Evolutionary conservation across 2,888 invertebrate species (phyloP), one percentile per base, ranked within the genome.

Genomic region (Plutella xylostella): DNA sequence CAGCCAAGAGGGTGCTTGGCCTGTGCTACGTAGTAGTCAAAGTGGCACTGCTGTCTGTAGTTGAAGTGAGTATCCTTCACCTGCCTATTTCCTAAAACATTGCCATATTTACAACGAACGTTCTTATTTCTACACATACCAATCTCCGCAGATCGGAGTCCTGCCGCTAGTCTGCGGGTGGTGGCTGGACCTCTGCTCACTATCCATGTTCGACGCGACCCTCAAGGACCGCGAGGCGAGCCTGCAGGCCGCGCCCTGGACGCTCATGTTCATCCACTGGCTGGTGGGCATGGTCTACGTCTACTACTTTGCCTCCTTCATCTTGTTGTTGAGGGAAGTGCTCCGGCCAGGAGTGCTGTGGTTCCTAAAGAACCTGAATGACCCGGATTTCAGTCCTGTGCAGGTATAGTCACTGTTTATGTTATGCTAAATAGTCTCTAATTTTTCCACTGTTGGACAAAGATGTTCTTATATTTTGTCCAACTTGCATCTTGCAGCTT

Each of bases 361-460:
- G 98, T 99, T 99, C 74, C 86, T 99, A 57, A 88, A 98, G 55
- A 99, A 99, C 71, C 86, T 99, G 47, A 99, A 99, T 73, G 98
- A 99, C 80, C 98, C 99, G 0, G 98, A 99, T 63, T 99, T 99
- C 64, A 98, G 98, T 79, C 99, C 99, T 6, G 97, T 99, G 49
- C 97, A 96, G 85, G 96, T 28, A 12, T n/a, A 12, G 28, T 28
- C 11, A 28, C n/a, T 4, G 28, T 28, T 28, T 28, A 28, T 28
- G 9, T 28, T 28, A 28, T 28, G n/a, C n/a, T n/a, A n/a, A n/a
- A n/a, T n/a, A n/a, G n/a, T n/a, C n/a, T n/a, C n/a, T n/a, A n/a
- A n/a, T n/a, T n/a, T n/a, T n/a, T n/a, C n/a, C n/a, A n/a, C n/a
- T n/a, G n/a, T n/a, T n/a, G n/a, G n/a, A n/a, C n/a, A n/a, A n/a